These are phyloP conservation scores for Aspiorhynchus laticeps DNA, from an alignment of 2,113 vertebrate species.

Conservation along the genomic window DNA sequence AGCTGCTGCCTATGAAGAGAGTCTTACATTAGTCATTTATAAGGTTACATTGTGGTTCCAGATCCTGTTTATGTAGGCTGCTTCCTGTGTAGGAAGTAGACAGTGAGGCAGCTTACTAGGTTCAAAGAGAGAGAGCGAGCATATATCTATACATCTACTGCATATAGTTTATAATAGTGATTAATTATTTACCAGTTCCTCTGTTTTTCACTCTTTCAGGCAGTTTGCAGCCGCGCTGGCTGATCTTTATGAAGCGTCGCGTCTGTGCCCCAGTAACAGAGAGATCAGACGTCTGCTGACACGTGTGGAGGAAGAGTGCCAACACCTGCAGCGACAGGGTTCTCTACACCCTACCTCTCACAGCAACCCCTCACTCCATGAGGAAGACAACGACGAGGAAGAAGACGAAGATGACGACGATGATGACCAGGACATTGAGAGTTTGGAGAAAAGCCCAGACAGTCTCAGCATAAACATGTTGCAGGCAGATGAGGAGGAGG, in stretches of 20 bases:
- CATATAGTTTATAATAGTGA: not conserved
- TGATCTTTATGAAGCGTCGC: slow-evolving; percentile 89
- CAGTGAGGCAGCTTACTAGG: not conserved
- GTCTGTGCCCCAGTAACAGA: slow-evolving; percentile 90
- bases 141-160: not conserved
- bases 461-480: slow-evolving; percentile 50
- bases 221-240: slow-evolving; percentile 89
- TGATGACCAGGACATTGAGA: slow-evolving; percentile 62
- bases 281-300: slow-evolving; percentile 89
- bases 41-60: not conserved
- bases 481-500: slow-evolving; percentile 52
- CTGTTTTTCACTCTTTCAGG: slow-evolving; percentile 68
- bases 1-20: not conserved
- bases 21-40: slow-evolving; percentile 9
- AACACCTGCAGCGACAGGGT: slow-evolving; percentile 81
- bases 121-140: not conserved
- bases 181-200: slow-evolving; percentile 32
- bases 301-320: slow-evolving; percentile 93
- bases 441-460: slow-evolving; percentile 45
- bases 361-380: slow-evolving; percentile 77
- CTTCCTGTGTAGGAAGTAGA: not conserved
- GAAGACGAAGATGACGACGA: slow-evolving; percentile 49
- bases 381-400: slow-evolving; percentile 65
- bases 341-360: slow-evolving; percentile 71
- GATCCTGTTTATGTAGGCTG: not conserved